These are phyloP conservation scores for Halocaridina rubra DNA, from an alignment of 2,888 invertebrate genomes.

Conservation along the genomic window DNA sequence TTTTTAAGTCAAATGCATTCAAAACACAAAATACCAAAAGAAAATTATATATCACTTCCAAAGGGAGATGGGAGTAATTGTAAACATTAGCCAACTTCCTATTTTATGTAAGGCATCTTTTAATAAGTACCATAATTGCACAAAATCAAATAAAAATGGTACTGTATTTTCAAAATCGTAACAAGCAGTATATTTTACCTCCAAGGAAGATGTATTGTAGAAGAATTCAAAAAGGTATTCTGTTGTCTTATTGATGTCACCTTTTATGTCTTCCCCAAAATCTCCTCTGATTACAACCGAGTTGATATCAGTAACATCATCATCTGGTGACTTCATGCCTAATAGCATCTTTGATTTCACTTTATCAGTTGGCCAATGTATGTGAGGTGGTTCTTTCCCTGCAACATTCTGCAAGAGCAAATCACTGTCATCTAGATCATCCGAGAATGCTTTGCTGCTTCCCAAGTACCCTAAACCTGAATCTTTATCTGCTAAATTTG, in stretches of 20 bases:
- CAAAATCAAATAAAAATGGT: background rate
- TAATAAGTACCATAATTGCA: background rate
- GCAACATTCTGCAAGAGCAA: too few species aligned
- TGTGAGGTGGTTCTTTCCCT: too few species aligned
- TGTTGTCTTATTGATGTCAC: constrained; percentile 26
- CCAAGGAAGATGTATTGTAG: constrained; percentile 26
- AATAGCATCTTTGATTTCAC: too few species aligned
- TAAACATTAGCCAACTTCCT: background rate
- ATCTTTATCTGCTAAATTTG: too few species aligned
- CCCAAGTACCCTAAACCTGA: too few species aligned
- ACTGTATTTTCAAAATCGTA: background rate
- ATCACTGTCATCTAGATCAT: too few species aligned
- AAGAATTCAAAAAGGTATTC: constrained; percentile 46
- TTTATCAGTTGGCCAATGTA: too few species aligned
- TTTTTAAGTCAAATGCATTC: too few species aligned
- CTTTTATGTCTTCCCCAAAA: constrained; percentile 15
- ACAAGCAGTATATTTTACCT: constrained; percentile 4
- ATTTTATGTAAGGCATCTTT: too few species aligned
- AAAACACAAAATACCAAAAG: background rate
- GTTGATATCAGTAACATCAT: background rate
- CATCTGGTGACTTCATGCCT: too few species aligned
- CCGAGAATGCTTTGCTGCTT: too few species aligned
- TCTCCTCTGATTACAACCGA: constrained; percentile 34
- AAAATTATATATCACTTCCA: background rate
- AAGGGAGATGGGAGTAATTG: background rate